A percentile compares a stretch with the other conserved stretches of the same genome.
These are phyloP conservation scores for Siniperca knerii DNA, from an alignment of 2,113 vertebrate species.

Conservation along the genomic window DNA sequence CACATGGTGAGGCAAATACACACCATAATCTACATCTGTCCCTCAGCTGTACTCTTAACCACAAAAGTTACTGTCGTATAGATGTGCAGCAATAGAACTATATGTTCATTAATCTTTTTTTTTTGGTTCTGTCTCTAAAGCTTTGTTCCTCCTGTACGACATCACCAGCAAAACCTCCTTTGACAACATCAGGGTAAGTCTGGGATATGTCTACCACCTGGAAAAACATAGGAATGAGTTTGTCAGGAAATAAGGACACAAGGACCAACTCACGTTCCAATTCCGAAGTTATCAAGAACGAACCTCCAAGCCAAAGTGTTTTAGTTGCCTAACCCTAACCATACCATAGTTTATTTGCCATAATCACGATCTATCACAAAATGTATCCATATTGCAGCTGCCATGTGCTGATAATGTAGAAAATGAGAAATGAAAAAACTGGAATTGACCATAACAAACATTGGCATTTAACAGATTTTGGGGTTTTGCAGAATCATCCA, in stretches of 20 bases:
- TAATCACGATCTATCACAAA: no score
- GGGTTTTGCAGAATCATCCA: not conserved
- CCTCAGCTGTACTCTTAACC: not conserved
- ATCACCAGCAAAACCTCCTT: slow-evolving; percentile 95
- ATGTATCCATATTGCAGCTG: no score
- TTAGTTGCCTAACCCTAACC: no score
- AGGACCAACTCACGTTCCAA: no score
- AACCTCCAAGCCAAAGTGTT: no score
- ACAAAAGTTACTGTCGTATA: not conserved
- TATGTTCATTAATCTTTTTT: not conserved
- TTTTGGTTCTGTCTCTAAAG: slow-evolving; percentile 75
- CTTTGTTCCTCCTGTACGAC: slow-evolving; percentile 93
- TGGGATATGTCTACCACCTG: slow-evolving; percentile 5
- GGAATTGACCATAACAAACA: not conserved
- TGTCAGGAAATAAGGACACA: not conserved
- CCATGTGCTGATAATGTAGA: no score
- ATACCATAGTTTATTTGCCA: no score
- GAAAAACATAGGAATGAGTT: not conserved
- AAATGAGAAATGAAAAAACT: no score
- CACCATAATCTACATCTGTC: not conserved
- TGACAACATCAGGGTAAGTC: slow-evolving; percentile 93
- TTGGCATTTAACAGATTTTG: not conserved
- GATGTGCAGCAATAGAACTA: not conserved
- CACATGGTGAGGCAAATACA: slow-evolving; percentile 87
- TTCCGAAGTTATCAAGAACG: no score